Evolutionary conservation across 2,888 invertebrate genomes (phyloP).

Genomic region (Drosophila neonasuta): DNA sequence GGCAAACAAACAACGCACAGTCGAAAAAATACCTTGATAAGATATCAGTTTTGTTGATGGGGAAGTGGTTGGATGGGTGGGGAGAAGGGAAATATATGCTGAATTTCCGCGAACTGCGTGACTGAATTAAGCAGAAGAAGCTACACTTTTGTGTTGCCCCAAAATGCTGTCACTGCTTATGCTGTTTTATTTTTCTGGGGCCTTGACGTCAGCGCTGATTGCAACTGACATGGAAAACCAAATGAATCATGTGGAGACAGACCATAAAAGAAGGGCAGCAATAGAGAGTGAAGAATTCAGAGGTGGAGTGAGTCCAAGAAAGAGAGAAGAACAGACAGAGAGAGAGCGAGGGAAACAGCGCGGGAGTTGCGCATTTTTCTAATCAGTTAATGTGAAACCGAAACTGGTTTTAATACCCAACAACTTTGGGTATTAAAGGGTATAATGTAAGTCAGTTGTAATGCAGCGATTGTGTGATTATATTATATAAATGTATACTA

Average conservation of each 20-base stretch:
- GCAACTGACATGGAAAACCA: constrained; percentile 9
- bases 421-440: not conserved
- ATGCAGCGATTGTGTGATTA: too few relatives aligned
- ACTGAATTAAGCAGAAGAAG: constrained; percentile 15
- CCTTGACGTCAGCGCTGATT: constrained; percentile 25
- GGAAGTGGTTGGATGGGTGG: not conserved
- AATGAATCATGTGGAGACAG: constrained; percentile 45
- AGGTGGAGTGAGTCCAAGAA: not conserved
- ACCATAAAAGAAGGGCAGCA: not conserved
- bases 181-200: constrained; percentile 1
- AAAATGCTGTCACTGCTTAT: constrained; percentile 16
- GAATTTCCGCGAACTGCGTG: constrained; percentile 47
- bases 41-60: constrained; percentile 44
- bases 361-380: constrained; percentile 37
- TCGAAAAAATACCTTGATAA: constrained; percentile 54
- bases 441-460: too few relatives aligned
- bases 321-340: not conserved
- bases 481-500: too few relatives aligned
- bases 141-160: constrained; percentile 11
- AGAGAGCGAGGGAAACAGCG: not conserved
- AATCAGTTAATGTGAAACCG: constrained; percentile 44
- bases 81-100: constrained; percentile 3
- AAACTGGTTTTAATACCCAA: constrained; percentile 45
- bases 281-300: not conserved
- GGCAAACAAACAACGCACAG: constrained; percentile 34